Percentiles rank a stretch among this genome's conserved stretches.
Conservation (phyloP, 1,140 invertebrate species). For the Stegodyphus mimosarum region DNA sequence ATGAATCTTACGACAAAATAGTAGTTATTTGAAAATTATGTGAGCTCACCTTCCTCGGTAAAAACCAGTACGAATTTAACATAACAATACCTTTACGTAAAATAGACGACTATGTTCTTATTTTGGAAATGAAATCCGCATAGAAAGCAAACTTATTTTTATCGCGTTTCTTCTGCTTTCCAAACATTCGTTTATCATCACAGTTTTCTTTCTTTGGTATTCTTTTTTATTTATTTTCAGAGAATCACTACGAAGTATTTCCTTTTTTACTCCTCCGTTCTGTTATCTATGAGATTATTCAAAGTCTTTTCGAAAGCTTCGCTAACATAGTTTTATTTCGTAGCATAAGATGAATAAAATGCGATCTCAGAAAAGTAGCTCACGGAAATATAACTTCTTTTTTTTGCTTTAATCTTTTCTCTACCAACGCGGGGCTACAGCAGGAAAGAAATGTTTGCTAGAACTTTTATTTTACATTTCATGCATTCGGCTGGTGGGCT, state of each 20-base stretch:
- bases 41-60: too few species aligned
- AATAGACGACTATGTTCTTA: too few species aligned
- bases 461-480: neutral
- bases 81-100: too few species aligned
- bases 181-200: neutral
- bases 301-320: constrained; percentile 1
- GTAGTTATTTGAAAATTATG: too few species aligned
- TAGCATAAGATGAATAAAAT: neutral
- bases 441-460: neutral
- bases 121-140: too few species aligned
- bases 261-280: constrained; percentile 9
- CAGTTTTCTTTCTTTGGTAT: neutral
- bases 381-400: neutral
- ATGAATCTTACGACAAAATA: too few species aligned
- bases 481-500: too few species aligned
- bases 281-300: neutral
- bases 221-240: too few species aligned
- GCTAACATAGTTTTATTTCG: constrained; percentile 14
- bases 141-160: too few species aligned
- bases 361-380: constrained; percentile 19
- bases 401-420: constrained; percentile 25
- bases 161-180: too few species aligned
- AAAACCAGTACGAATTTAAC: too few species aligned
- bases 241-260: neutral
- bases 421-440: constrained; percentile 14